Percentiles rank a stretch among this genome's conserved stretches.
Conservation (phyloP, 2,113 vertebrate species). For the Tricholaema leucomelas region DNA sequence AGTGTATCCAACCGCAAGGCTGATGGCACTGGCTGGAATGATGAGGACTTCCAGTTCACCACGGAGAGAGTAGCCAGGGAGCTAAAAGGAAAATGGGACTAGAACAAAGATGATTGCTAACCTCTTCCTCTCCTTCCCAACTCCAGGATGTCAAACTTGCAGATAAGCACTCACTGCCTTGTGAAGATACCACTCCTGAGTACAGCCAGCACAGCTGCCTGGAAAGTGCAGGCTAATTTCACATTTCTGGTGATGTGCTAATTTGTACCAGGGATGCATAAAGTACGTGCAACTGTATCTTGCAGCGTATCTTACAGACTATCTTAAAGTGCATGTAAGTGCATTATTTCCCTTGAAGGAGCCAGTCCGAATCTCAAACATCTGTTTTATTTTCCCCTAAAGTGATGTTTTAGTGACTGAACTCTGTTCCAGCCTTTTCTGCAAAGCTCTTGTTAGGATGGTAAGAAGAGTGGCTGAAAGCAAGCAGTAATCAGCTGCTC, state of each 20-base stretch:
- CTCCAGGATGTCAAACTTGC: background rate
- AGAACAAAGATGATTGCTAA: background rate
- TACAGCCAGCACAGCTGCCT: background rate
- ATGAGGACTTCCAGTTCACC: background rate
- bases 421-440: background rate
- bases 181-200: background rate
- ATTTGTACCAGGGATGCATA: background rate
- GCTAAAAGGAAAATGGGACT: background rate
- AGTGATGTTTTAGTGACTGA: background rate
- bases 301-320: background rate
- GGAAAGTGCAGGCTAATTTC: background rate
- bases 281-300: background rate
- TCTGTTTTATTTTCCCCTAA: background rate
- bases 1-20: background rate
- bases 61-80: background rate
- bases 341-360: background rate
- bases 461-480: background rate
- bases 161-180: background rate
- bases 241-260: background rate
- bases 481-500: background rate
- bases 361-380: background rate
- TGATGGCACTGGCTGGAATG: background rate
- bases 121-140: background rate
- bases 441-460: background rate
- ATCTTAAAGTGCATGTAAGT: background rate